Conservation (phyloP, 2,113 vertebrate species). For the Anolis sagrei region DNA sequence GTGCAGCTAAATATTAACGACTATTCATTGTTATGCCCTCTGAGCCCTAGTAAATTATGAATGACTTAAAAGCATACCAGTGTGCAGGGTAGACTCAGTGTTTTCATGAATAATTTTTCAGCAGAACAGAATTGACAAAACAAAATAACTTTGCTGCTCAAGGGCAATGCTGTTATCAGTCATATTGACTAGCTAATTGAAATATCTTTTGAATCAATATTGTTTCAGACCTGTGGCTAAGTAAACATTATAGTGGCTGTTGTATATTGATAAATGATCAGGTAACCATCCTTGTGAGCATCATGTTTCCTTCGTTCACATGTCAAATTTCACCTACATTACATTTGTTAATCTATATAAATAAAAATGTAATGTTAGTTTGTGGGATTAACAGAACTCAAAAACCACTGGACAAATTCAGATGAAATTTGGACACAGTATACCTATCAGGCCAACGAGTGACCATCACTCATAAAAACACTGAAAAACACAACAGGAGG, state of each 20-base stretch:
- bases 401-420: too few relatives aligned
- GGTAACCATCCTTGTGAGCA: not conserved
- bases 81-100: not conserved
- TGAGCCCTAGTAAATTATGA: conserved; percentile 24
- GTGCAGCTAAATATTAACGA: conserved; percentile 23
- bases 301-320: not conserved
- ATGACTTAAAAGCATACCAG: conserved; percentile 11
- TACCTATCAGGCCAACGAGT: too few relatives aligned
- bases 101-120: not conserved
- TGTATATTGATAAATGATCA: conserved; percentile 1
- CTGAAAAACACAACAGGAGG: too few relatives aligned
- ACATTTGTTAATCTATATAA: too few relatives aligned
- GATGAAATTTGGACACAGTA: too few relatives aligned
- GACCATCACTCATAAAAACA: too few relatives aligned
- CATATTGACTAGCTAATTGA: conserved; percentile 13
- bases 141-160: not conserved
- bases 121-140: not conserved
- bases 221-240: not conserved
- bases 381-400: too few relatives aligned
- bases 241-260: not conserved
- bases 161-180: not conserved
- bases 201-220: not conserved
- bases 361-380: too few relatives aligned
- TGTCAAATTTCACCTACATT: not conserved
- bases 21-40: not conserved